Base-by-base conservation (phyloP, 2,888 invertebrate genomes). In the Seira ritae region DNA sequence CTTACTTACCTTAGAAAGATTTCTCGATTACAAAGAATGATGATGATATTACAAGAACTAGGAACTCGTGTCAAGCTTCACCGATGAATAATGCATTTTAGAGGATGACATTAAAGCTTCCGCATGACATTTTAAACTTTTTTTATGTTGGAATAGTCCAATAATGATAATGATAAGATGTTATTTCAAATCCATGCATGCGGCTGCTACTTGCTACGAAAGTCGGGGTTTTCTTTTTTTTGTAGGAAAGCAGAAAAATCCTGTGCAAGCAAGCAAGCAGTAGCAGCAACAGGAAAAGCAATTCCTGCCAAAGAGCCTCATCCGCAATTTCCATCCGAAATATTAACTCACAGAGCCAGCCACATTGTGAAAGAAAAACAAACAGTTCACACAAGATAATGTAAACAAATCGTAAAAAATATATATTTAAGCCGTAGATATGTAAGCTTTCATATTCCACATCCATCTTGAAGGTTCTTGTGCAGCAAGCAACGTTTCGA, bases 351-450 rank as follows among this genome's bases (percentile, higher is more conserved):
- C 4, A 4, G 4, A 8, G 42, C 42, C 4, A 46, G 72, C 72
- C 24, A 60, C 72, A 72, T 72, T 72, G 60, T 60, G 69, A 23
- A 71, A 71, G 71, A 71, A 71, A 70, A 77, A 77, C 77, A 77
- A 77, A 77, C 77, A 77, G 19, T 50, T 76, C 68, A 68, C 50
- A 50, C 31, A 17, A 24, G 77, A 77, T 77, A 77, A 70, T n/a
- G 55, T 77, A 77, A 77, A 70, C 77, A 77, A 77, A 77, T 70
- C 69, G 62, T 23, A 23, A 77, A 77, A 77, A 68, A n/a, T n/a
- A n/a, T 37, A 68, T 68, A 31, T 68, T 31, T 68, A 23, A 23
- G 23, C 42, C 12, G 42, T 42, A 42, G n/a, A n/a, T n/a, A n/a
- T n/a, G n/a, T n/a, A n/a, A n/a, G n/a, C n/a, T n/a, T n/a, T n/a